phyloP scores from a whole-genome alignment of 2,888 invertebrate species.

The Melieria omissa region DNA sequence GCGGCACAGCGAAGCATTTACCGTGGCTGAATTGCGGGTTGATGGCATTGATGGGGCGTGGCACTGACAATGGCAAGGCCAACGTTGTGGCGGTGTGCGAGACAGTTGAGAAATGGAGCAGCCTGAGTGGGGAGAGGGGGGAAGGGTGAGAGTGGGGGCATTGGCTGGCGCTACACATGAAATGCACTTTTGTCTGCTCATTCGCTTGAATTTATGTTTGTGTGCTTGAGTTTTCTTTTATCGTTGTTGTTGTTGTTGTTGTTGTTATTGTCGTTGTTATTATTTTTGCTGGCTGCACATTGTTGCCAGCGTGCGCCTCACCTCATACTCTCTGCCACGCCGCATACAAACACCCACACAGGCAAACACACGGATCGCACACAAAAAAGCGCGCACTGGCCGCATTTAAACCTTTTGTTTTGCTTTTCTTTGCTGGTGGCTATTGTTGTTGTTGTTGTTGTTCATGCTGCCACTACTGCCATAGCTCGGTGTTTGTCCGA shows the following conservation, averaged over 20 bases:
- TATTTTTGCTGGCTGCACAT: neutral
- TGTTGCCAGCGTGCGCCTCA: neutral
- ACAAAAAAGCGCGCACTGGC: neutral
- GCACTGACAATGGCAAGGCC: too few relatives aligned
- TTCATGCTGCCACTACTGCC: too few relatives aligned
- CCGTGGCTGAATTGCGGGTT: too few relatives aligned
- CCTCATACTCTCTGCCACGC: neutral
- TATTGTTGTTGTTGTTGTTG: constrained; percentile 5
- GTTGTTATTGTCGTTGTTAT: neutral
- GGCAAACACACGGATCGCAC: neutral
- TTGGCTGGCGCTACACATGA: neutral
- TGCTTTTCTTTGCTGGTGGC: constrained; percentile 5
- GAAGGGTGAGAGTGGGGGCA: too few relatives aligned
- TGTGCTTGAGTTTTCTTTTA: neutral
- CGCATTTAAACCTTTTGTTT: constrained; percentile 6
- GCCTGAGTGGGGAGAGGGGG: too few relatives aligned
- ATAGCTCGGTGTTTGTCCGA: too few relatives aligned
- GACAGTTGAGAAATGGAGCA: too few relatives aligned
- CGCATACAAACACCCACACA: neutral
- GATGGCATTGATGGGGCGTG: too few relatives aligned
- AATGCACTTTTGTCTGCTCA: constrained; percentile 33
- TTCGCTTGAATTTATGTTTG: constrained; percentile 28
- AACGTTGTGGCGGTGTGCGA: too few relatives aligned
- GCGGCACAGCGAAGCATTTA: constrained; percentile 3
- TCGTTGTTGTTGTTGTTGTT: neutral